Evolutionary conservation across 1,140 invertebrate species (phyloP), one percentile per base, ranked within the genome.

Genomic region (Hyposmocoma kahamanoa): DNA sequence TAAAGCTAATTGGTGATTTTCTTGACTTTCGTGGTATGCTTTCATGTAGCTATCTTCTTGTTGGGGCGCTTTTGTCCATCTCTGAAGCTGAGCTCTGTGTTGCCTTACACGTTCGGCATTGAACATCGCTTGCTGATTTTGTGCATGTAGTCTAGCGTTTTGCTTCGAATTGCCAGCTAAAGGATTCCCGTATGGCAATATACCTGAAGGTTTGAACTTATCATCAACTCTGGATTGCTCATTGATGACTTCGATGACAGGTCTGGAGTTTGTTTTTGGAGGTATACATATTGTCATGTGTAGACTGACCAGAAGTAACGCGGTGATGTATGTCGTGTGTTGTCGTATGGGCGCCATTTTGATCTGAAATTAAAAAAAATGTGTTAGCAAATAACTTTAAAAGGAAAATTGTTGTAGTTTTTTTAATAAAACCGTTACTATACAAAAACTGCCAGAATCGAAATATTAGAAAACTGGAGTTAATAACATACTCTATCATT

Each of bases 61-160:
- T 41, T 45, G 62, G 0, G 77, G 77, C 18, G 59, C 60, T 49
- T 75, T 67, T 0, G 53, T 63, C 70, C 72, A 72, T 55, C 78
- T 72, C 52, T 80, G 77, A 4, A 85, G 42, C 42, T 83, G 82
- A 0, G 78, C 82, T 62, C 73, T 70, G 22, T 83, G 82, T 42
- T 85, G 82, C 34, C 82, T 61, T 10, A 80, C 47, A 52, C 63
- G 70, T 54, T 83, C 79, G 3, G 82, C 82, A 36, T 82, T 76
- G 49, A 85, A 85, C 82, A 85, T 85, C 0, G 82, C 82, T 70
- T 85, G 82, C 47, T 85, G 82, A 22, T 82, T 78, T 43, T 72
- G 67, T 0, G 71, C 72, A 26, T 85, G 72, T n/a, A 76, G 15
- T 56, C 69, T 76, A 0, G 75, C 76, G 48, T 81, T 81, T 48